phyloP scores from a whole-genome alignment of 53 echinoderm and acorn worm species.

The Zoroaster sp. region DNA sequence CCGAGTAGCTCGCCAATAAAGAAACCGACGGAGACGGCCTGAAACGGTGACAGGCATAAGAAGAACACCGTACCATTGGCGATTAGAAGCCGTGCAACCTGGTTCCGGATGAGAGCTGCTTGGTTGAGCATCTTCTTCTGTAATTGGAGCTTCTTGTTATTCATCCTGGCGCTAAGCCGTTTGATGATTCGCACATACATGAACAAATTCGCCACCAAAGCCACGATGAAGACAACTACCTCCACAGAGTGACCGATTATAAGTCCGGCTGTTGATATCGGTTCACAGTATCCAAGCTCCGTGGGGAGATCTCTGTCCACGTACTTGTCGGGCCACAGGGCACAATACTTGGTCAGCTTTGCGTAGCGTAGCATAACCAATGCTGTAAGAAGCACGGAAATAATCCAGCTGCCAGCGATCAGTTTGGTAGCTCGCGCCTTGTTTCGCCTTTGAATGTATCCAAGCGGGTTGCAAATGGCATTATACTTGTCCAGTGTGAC shows the following conservation, averaged over 20 bases:
- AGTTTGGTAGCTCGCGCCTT: conserved; percentile 26
- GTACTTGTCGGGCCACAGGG: conserved; percentile 33
- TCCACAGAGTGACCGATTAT: conserved; percentile 27
- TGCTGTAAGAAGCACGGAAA: conserved; percentile 47
- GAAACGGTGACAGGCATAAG: conserved; percentile 46
- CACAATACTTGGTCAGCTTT: conserved; percentile 33
- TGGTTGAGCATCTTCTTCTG: background rate
- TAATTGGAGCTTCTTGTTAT: background rate
- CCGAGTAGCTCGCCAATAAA: conserved; percentile 5
- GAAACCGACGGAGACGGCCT: background rate
- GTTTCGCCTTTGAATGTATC: conserved; percentile 3
- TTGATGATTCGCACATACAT: conserved; percentile 41
- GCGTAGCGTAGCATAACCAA: conserved; percentile 53
- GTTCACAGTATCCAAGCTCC: conserved; percentile 39
- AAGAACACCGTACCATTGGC: conserved; percentile 64
- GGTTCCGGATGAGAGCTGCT: conserved; percentile 27
- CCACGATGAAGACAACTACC: conserved; percentile 16
- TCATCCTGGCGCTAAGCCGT: background rate
- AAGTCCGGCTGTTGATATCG: background rate
- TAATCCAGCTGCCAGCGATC: conserved; percentile 47
- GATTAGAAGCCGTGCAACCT: conserved; percentile 59
- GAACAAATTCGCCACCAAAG: conserved; percentile 25
- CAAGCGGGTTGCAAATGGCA: conserved; percentile 63
- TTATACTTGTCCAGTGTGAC: conserved; percentile 63
- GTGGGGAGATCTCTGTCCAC: conserved; percentile 40